Conservation (phyloP, 2,888 invertebrate genomes). For the Lepidocyrtinus sp. region DNA sequence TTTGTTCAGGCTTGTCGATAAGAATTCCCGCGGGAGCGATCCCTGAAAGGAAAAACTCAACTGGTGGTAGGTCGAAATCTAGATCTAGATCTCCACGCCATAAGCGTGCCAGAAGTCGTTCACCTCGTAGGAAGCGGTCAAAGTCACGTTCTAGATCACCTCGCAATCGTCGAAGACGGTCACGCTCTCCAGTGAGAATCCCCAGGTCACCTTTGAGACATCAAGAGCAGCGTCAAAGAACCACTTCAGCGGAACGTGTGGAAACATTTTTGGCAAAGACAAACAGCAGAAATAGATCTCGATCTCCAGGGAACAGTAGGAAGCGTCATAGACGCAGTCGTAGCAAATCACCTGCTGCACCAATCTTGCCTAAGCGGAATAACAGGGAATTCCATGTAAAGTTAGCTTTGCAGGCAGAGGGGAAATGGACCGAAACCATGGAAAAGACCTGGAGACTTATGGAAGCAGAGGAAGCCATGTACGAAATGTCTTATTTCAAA, state of each 20-base stretch:
- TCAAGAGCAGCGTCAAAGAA: constrained; percentile 19
- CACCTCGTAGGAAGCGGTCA: constrained; percentile 37
- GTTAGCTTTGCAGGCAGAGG: constrained; percentile 61
- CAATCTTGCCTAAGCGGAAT: constrained; percentile 32
- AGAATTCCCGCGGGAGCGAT: constrained; percentile 58
- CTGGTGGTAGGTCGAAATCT: constrained; percentile 34
- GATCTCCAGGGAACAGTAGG: constrained; percentile 47
- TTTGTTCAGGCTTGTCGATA: constrained; percentile 54
- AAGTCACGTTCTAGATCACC: constrained; percentile 36
- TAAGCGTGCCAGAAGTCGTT: constrained; percentile 30
- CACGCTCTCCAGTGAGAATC: constrained; percentile 50
- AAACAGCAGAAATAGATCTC: constrained; percentile 29
- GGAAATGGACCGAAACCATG: constrained; percentile 68
- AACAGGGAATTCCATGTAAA: constrained; percentile 65
- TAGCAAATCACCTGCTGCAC: constrained; percentile 30
- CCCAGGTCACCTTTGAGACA: constrained; percentile 38
- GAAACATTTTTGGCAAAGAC: constrained; percentile 63
- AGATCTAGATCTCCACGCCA: constrained; percentile 38
- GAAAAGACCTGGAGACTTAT: constrained; percentile 65
- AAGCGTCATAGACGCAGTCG: constrained; percentile 46
- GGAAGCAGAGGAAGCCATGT: constrained; percentile 67
- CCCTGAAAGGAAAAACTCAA: constrained; percentile 35
- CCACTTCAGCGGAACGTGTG: constrained; percentile 48
- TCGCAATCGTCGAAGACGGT: constrained; percentile 37
- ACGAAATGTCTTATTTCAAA: too few relatives aligned